Evolutionary conservation across 2,113 vertebrate genomes (phyloP).

Genomic region (Tychaedon coryphoeus): DNA sequence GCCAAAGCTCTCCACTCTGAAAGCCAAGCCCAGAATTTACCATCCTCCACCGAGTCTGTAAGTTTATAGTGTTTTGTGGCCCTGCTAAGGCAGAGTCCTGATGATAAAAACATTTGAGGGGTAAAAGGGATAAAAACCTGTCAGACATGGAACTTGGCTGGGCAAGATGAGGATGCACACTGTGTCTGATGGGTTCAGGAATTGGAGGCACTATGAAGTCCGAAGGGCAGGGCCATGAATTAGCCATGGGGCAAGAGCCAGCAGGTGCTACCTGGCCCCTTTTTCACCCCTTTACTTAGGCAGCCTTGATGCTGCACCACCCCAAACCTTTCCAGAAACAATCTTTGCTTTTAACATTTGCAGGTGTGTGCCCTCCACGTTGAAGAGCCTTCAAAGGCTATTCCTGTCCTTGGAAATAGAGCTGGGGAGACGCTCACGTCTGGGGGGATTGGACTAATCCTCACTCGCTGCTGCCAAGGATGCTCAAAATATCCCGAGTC

Average conservation of each 20-base stretch:
- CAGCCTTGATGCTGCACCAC: background rate
- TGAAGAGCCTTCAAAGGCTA: background rate
- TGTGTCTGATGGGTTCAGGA: accelerated
- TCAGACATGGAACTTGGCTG: accelerated
- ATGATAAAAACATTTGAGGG: background rate
- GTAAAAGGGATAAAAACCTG: background rate
- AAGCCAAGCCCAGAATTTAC: background rate
- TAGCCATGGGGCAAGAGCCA: background rate
- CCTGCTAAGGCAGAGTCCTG: background rate
- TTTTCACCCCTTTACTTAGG: background rate
- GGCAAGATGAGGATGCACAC: background rate
- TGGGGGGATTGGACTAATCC: background rate
- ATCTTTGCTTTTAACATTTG: background rate
- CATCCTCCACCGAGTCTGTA: accelerated
- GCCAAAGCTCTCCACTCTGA: background rate
- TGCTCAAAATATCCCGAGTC: background rate
- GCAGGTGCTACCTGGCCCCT: accelerated
- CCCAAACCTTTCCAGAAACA: background rate
- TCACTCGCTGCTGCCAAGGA: background rate
- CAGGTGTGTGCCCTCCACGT: background rate
- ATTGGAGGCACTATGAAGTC: background rate
- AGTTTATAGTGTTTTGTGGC: background rate
- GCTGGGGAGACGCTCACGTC: background rate
- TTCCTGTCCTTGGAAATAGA: background rate
- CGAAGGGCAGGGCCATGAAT: background rate